A percentile compares a stretch with the other conserved stretches of the same genome.
Conservation (phyloP, 2,797 vertebrate genomes). For the Onychomys arenicola region DNA sequence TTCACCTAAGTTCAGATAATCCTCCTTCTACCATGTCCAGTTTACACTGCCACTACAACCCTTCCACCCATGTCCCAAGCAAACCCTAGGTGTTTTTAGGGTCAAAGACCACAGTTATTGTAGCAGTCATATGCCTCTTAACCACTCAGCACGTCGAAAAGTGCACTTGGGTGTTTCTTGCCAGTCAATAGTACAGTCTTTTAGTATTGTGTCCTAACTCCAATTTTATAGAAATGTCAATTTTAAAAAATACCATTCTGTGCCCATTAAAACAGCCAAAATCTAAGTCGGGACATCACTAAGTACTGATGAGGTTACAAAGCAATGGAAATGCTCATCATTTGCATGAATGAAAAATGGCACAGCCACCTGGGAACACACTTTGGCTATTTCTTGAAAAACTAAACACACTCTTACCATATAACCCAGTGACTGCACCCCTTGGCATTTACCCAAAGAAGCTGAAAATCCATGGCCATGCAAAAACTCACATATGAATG, state of each 20-base stretch:
- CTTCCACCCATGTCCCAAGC: neutral
- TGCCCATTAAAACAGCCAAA: neutral
- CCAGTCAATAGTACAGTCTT: neutral
- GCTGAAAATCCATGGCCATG: neutral
- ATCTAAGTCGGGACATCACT: constrained; percentile 18
- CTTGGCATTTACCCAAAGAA: constrained; percentile 24
- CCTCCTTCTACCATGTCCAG: neutral
- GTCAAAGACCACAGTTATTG: neutral
- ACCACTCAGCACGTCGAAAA: neutral
- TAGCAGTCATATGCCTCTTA: neutral
- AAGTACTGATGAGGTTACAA: neutral
- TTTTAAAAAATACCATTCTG: neutral
- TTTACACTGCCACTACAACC: neutral
- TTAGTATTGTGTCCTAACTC: neutral
- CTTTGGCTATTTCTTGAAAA: constrained; percentile 45
- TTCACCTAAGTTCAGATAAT: neutral
- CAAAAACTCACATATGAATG: neutral
- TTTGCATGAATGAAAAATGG: neutral
- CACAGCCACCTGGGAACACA: neutral
- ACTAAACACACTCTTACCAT: constrained; percentile 3
- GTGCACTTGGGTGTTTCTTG: neutral
- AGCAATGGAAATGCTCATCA: neutral
- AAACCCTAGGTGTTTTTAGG: neutral
- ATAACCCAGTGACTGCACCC: neutral
- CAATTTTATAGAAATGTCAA: constrained; percentile 27